A percentile compares a stretch with the other conserved stretches of the same genome.
Evolutionary conservation across 2,113 vertebrate species (phyloP).

Genomic region (Dicrurus megarhynchus): DNA sequence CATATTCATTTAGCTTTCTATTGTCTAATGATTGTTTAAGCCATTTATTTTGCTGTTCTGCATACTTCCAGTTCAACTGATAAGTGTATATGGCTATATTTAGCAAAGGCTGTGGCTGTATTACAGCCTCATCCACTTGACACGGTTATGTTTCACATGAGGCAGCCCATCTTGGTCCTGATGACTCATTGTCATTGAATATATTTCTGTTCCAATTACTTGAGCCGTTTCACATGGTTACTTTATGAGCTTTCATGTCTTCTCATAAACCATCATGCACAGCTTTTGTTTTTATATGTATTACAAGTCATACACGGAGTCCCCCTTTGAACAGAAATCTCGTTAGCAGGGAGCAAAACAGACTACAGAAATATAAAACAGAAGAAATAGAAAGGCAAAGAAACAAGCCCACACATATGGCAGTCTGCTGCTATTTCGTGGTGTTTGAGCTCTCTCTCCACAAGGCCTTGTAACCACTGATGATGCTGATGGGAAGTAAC

Average conservation of each 20-base stretch:
- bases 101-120: neutral
- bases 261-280: neutral
- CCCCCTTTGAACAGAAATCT: neutral
- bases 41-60: neutral
- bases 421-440: neutral
- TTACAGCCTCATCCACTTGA: neutral
- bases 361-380: neutral
- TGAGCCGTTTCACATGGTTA: neutral
- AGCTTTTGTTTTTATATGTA: neutral
- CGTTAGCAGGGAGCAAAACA: neutral
- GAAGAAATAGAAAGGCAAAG: neutral
- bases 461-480: neutral
- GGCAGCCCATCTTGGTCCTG: neutral
- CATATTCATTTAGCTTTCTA: slow-evolving; percentile 10
- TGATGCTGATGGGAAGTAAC: neutral
- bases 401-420: neutral
- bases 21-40: neutral
- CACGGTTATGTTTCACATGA: neutral
- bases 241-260: neutral
- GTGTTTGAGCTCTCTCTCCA: neutral
- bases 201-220: neutral
- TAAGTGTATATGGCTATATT: neutral
- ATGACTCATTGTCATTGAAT: neutral
- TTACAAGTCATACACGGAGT: neutral
- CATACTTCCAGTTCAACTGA: neutral